Base-by-base conservation (phyloP, 2,888 invertebrate species). In the Tachina lurida region DNA sequence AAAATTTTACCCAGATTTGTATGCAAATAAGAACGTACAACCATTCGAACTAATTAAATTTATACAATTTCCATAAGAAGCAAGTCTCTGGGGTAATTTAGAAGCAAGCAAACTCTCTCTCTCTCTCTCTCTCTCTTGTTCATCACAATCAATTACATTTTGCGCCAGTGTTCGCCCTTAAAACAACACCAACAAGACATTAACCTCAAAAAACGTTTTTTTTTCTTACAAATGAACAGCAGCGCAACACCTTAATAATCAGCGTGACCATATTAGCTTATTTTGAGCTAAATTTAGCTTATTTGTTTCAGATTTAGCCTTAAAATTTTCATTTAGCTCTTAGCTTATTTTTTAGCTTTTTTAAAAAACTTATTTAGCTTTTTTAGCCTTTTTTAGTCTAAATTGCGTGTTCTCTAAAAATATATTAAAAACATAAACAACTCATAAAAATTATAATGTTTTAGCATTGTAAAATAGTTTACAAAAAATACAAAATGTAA, bases 141-240 rank as follows among this genome's bases (percentile, higher is more conserved):
- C n/a, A 15, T 45, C 58, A 15, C 22, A 75, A 22, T 78, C 60
- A 84, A 77, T 77, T 84, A 78, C 49, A 84, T 47, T 78, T 68
- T 49, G 74, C 68, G 73, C 68, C 73, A 78, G 62, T 74, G 43
- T 41, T n/a, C 12, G 19, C 9, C 15, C n/a, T 56, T 83, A 78
- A 56, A 56, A 9, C 39, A 47, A 67, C 31, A 56, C 47, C 17
- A 12, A 13, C 43, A 7, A 63, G 43, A 43, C 49, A 19, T 60
- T 19, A 68, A 74, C 67, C 78, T 17, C 70, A 41, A 65, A 47
- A 49, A 19, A n/a, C n/a, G n/a, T 31, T n/a, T 8, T 8, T 52
- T 41, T 4, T 43, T 19, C 19, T 77, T 70, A 71, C 47, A 76
- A 31, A 75, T 12, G 13, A 39, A 75, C 17, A 71, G 65, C 45